phyloP scores from a whole-genome alignment of 2,797 vertebrate genomes.

The Poecilia velifera region DNA sequence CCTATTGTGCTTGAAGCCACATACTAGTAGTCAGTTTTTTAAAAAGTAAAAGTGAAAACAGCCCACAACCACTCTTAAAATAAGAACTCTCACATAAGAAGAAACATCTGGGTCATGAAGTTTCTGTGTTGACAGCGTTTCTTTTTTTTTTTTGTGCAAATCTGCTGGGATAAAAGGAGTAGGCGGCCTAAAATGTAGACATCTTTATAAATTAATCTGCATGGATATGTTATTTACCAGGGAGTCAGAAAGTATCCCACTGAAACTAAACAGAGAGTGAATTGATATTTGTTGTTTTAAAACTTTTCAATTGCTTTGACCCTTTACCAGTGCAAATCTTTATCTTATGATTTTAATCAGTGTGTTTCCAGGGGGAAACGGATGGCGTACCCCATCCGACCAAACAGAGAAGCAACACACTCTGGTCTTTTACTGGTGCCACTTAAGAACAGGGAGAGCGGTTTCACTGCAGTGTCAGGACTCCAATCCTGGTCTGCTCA shows the following conservation, averaged over 20 bases:
- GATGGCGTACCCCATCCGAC: neutral
- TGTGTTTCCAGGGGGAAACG: neutral
- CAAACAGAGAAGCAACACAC: conserved; percentile 12
- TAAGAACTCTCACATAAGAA: neutral
- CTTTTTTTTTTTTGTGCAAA: neutral
- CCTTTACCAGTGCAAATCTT: neutral
- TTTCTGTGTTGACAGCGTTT: neutral
- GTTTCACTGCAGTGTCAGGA: conserved; percentile 51
- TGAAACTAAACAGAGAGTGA: neutral
- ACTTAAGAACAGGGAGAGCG: conserved; percentile 33
- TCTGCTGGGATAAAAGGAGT: neutral
- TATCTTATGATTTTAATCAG: neutral
- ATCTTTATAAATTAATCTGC: neutral
- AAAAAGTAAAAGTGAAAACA: neutral
- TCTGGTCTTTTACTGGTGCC: conserved; percentile 44
- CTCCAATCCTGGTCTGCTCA: conserved; percentile 60
- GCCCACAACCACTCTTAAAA: neutral
- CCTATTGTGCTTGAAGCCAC: conserved; percentile 14
- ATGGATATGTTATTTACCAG: neutral
- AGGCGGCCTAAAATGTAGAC: neutral
- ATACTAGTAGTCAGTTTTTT: neutral
- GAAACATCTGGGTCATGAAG: neutral
- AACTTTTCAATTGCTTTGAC: neutral
- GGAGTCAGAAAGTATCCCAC: neutral
- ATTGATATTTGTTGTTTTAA: neutral